Evolutionary conservation across 2,113 vertebrate species (phyloP).

Genomic region (Boleophthalmus pectinirostris): DNA sequence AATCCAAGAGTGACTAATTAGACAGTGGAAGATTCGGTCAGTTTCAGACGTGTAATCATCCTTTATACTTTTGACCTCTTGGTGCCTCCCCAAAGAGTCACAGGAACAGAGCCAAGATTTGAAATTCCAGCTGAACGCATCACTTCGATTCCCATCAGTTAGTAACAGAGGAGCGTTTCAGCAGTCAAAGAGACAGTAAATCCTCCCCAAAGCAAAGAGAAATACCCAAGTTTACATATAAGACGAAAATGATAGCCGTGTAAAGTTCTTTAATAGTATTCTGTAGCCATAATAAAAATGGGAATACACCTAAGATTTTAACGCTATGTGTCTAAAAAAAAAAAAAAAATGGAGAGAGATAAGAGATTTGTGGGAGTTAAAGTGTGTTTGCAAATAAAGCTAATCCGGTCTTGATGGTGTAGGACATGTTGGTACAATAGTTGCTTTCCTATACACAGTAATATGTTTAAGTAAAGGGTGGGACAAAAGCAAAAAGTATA

Average conservation of each 20-base stretch:
- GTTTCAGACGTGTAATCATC: conserved; percentile 38
- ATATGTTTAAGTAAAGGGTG: neutral
- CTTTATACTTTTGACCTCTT: conserved; percentile 26
- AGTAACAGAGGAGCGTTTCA: conserved; percentile 41
- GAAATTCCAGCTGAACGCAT: conserved; percentile 17
- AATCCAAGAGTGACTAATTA: conserved; percentile 25
- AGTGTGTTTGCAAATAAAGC: conserved; percentile 3
- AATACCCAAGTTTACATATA: conserved; percentile 25
- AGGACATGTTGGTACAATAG: neutral
- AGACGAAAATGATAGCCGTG: neutral
- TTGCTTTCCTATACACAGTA: neutral
- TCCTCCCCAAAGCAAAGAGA: conserved; percentile 27
- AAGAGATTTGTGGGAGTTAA: neutral
- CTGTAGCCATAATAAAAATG: conserved; percentile 6
- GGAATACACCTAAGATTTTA: neutral
- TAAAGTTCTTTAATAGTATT: neutral
- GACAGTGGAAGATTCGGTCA: conserved; percentile 21
- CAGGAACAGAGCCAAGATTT: conserved; percentile 7
- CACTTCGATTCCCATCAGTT: conserved; percentile 22
- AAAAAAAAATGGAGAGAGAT: neutral
- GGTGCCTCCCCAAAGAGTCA: neutral
- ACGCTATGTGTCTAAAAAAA: conserved; percentile 4
- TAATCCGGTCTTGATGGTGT: neutral
- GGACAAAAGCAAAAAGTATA: neutral
- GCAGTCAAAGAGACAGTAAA: conserved; percentile 39